Percentiles rank a stretch among this genome's conserved stretches.
Evolutionary conservation across 2,113 vertebrate species (phyloP).

Genomic region (Reinhardtius hippoglossoides): DNA sequence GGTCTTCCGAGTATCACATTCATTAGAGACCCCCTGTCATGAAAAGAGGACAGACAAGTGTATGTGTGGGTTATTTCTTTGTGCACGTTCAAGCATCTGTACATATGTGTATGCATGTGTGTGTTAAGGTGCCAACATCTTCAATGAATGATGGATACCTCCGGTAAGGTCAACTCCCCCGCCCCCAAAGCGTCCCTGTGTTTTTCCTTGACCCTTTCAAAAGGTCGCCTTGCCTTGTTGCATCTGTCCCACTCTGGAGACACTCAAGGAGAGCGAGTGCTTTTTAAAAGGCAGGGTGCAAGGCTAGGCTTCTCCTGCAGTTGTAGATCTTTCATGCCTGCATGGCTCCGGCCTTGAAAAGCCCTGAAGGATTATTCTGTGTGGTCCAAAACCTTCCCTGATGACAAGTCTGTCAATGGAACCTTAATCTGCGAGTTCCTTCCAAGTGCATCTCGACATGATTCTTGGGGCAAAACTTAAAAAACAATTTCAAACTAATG

Average conservation of each 20-base stretch:
- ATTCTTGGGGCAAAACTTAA: conserved; percentile 12
- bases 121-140: conserved; percentile 65
- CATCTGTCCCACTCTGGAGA: conserved; percentile 76
- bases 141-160: conserved; percentile 69
- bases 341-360: conserved; percentile 72
- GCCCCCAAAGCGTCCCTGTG: conserved; percentile 57
- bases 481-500: conserved; percentile 16
- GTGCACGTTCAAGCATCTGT: conserved; percentile 12
- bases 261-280: conserved; percentile 75
- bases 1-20: conserved; percentile 52
- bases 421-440: conserved; percentile 18
- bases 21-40: conserved; percentile 65
- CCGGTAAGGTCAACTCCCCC: conserved; percentile 58
- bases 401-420: conserved; percentile 61
- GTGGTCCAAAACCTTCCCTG: conserved; percentile 67
- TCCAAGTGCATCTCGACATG: conserved; percentile 11
- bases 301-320: conserved; percentile 69
- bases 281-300: conserved; percentile 69
- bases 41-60: conserved; percentile 41
- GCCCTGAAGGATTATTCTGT: conserved; percentile 69
- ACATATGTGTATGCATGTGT: conserved; percentile 31
- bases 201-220: conserved; percentile 77
- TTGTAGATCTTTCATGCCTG: conserved; percentile 71
- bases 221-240: conserved; percentile 72
- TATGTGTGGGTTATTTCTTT: conserved; percentile 29